Evolutionary conservation across 2,888 invertebrate species (phyloP).

Genomic region (Campoplex nolae): DNA sequence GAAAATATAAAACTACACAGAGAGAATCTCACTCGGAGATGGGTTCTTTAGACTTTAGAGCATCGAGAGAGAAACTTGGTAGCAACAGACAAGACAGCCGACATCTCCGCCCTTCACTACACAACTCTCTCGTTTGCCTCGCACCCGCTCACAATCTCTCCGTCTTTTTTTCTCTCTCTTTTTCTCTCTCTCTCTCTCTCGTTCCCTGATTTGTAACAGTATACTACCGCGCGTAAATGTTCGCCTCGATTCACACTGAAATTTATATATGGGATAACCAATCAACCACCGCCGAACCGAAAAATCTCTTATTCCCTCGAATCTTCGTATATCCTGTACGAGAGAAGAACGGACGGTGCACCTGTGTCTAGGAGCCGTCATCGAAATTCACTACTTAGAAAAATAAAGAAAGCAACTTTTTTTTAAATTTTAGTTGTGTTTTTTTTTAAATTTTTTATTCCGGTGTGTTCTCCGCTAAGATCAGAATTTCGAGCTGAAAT

Average conservation of each 20-base stretch:
- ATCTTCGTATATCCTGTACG: constrained; percentile 17
- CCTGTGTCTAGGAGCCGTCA: background rate
- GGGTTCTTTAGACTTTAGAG: constrained; percentile 81
- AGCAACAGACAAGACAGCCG: constrained; percentile 82
- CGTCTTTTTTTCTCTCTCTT: constrained; percentile 27
- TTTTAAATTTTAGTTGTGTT: background rate
- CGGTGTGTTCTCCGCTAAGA: background rate
- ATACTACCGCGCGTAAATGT: constrained; percentile 57
- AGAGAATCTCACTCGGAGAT: constrained; percentile 73
- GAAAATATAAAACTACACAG: constrained; percentile 77
- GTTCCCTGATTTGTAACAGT: constrained; percentile 71
- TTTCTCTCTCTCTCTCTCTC: constrained; percentile 27
- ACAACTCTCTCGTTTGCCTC: constrained; percentile 28
- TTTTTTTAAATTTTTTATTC: background rate
- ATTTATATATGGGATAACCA: constrained; percentile 42
- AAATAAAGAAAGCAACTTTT: background rate
- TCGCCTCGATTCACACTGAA: constrained; percentile 54
- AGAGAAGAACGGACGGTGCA: constrained; percentile 14
- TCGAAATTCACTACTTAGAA: background rate
- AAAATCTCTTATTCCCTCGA: constrained; percentile 51
- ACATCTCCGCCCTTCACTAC: constrained; percentile 79
- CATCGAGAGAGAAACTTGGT: constrained; percentile 76
- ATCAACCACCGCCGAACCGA: constrained; percentile 47
- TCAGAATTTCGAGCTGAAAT: background rate
- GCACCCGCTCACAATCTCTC: constrained; percentile 45